Evolutionary conservation across 2,797 vertebrate genomes (phyloP).

Genomic region (Gambelia wislizenii): DNA sequence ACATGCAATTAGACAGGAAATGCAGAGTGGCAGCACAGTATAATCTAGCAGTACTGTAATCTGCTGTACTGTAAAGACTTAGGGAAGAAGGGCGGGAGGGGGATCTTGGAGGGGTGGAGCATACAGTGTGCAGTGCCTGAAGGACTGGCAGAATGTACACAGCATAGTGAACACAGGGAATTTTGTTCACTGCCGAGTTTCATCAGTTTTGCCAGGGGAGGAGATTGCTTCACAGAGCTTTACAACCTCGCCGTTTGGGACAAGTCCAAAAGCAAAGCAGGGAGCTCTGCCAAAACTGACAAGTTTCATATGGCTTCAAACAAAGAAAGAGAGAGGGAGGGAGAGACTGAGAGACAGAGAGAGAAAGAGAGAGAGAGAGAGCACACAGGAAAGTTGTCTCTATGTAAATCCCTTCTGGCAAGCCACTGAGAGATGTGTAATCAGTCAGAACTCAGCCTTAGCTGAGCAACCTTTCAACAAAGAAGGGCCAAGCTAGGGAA

Average conservation of each 20-base stretch:
- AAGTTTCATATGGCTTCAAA: conserved; percentile 33
- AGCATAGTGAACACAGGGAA: not conserved
- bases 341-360: not conserved
- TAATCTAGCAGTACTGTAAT: not conserved
- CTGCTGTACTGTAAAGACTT: not conserved
- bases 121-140: not conserved
- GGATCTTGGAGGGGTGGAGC: not conserved
- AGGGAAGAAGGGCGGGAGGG: not conserved
- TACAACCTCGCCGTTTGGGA: conserved; percentile 18
- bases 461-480: not conserved
- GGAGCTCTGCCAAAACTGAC: conserved; percentile 17
- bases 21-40: not conserved
- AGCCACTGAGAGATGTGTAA: conserved; percentile 3
- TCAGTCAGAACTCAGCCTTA: conserved; percentile 2
- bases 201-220: conserved; percentile 20
- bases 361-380: not conserved
- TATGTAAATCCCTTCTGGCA: conserved; percentile 18
- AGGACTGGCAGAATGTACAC: not conserved
- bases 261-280: not conserved
- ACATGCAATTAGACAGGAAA: conserved; percentile 21
- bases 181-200: not conserved
- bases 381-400: not conserved
- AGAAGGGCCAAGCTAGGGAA: not conserved
- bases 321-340: not conserved
- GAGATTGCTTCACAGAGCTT: not conserved